Conservation (phyloP, 2,113 vertebrate genomes). For the Ophthalmolycus amberensis region DNA sequence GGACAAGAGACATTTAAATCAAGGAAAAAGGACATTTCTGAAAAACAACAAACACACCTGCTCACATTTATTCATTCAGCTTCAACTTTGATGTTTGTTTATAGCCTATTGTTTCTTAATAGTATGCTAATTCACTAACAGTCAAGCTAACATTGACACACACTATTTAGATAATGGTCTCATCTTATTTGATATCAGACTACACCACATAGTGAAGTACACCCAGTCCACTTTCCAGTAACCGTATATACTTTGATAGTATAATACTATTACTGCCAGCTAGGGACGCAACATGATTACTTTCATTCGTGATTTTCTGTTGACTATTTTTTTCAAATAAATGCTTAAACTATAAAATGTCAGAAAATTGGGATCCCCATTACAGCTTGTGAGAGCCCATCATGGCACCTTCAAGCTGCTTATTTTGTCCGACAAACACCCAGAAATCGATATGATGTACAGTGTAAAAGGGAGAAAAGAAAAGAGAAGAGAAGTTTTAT, state of each 20-base stretch:
- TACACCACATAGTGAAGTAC: background rate
- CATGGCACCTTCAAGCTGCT: background rate
- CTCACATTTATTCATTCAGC: background rate
- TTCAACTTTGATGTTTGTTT: constrained; percentile 7
- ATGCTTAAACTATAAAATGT: background rate
- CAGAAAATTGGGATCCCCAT: background rate
- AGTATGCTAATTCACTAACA: background rate
- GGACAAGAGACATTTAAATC: background rate
- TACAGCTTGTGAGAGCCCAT: background rate
- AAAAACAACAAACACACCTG: constrained; percentile 2
- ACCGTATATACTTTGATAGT: background rate
- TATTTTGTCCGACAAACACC: background rate
- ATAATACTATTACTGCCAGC: background rate
- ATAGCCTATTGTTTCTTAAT: background rate
- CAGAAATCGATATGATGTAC: background rate
- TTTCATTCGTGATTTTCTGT: background rate
- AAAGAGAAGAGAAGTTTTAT: background rate
- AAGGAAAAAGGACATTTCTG: background rate
- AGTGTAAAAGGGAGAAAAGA: background rate
- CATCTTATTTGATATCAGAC: background rate
- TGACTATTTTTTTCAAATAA: constrained; percentile 1
- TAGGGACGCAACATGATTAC: background rate
- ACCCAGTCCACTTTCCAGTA: background rate
- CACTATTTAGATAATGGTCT: background rate
- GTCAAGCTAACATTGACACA: background rate